Conservation (phyloP, 2,888 invertebrate species). For the Dryomyza anilis region DNA sequence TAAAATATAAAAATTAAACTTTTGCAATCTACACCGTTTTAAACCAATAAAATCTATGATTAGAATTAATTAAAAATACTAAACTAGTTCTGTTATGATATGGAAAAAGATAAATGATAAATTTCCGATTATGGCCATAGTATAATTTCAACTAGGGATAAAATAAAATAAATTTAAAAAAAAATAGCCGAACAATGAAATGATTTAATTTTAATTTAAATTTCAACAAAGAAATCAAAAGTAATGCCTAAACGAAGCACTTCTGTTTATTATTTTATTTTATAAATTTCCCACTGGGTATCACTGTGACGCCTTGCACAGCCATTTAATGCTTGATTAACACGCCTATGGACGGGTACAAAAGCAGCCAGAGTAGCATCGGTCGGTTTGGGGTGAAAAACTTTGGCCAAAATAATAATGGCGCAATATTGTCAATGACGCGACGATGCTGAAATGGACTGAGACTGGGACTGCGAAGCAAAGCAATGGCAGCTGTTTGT, state of each 20-base stretch:
- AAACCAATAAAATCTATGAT: no score
- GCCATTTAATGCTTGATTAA: background rate
- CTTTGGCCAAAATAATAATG: background rate
- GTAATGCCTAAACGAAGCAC: background rate
- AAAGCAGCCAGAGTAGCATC: no score
- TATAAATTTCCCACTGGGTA: background rate
- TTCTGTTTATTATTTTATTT: background rate
- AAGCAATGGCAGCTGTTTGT: no score
- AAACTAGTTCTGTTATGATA: no score
- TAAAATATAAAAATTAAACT: no score
- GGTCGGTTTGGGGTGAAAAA: background rate
- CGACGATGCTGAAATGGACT: background rate
- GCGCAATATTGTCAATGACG: background rate
- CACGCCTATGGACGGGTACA: background rate
- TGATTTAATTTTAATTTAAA: background rate
- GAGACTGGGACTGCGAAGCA: no score
- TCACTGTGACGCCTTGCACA: background rate
- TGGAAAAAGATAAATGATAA: background rate
- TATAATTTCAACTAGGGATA: background rate
- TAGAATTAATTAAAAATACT: no score
- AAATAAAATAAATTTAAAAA: background rate
- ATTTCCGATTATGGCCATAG: background rate
- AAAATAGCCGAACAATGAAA: background rate
- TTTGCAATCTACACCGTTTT: no score
- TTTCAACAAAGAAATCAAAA: background rate